These are phyloP conservation scores for Oncopodura yosiiana DNA, from an alignment of 1,140 invertebrate species.

Conservation along the genomic window DNA sequence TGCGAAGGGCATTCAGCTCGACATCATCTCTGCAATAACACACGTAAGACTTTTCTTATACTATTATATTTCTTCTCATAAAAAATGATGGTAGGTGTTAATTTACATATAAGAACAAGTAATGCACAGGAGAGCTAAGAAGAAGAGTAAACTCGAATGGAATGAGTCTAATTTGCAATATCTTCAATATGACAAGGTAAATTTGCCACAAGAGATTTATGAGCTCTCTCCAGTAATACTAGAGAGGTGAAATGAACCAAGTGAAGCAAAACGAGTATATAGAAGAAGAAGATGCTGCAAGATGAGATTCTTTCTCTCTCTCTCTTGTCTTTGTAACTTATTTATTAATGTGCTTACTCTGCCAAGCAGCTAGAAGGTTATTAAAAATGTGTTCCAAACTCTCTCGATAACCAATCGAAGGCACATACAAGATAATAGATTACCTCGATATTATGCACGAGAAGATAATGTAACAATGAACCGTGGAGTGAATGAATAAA, in stretches of 20 bases:
- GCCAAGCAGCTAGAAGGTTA: too few relatives aligned
- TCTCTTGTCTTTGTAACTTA: too few relatives aligned
- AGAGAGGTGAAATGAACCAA: too few relatives aligned
- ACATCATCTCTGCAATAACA: conserved; percentile 33
- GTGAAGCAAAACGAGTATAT: not conserved
- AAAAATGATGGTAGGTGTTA: not conserved
- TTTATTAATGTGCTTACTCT: too few relatives aligned
- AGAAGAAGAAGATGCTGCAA: too few relatives aligned
- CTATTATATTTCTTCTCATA: not conserved
- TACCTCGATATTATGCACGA: too few relatives aligned
- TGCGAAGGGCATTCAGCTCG: conserved; percentile 32
- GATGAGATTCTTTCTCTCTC: too few relatives aligned
- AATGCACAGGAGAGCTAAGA: not conserved
- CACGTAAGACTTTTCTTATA: conserved; percentile 18
- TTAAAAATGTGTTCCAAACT: not conserved
- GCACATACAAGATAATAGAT: too few relatives aligned
- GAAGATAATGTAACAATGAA: too few relatives aligned
- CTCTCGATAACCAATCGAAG: not conserved
- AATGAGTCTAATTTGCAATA: too few relatives aligned
- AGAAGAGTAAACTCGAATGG: too few relatives aligned
- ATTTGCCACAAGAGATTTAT: not conserved
- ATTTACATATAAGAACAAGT: not conserved
- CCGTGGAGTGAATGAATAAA: too few relatives aligned
- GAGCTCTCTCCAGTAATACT: not conserved
- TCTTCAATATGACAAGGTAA: not conserved